Percentiles rank a stretch among this genome's conserved stretches.
phyloP scores from a whole-genome alignment of 2,113 vertebrate genomes.

The Gobio gobio region DNA sequence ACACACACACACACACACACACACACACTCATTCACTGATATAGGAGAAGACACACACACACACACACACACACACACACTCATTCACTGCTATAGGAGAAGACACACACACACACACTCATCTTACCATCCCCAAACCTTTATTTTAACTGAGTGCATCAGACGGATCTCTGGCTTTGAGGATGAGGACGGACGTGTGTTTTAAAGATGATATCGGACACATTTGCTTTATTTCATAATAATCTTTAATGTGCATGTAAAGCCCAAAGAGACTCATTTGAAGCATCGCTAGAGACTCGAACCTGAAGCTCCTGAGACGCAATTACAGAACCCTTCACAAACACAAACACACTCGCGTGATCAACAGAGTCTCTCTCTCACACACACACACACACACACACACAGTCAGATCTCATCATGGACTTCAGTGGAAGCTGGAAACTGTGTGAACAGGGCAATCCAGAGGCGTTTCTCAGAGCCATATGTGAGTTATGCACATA shows the following conservation, averaged over 20 bases:
- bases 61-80: too few species aligned
- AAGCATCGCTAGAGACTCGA: not conserved
- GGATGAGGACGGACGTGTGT: not conserved
- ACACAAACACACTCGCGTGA: not conserved
- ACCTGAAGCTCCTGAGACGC: not conserved
- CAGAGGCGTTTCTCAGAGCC: slow-evolving; percentile 78
- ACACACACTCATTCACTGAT: too few species aligned
- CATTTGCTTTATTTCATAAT: not conserved
- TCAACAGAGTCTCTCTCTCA: too few species aligned
- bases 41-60: too few species aligned
- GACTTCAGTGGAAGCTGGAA: slow-evolving; percentile 84
- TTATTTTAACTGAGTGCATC: too few species aligned
- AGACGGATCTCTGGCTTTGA: not conserved
- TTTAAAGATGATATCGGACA: not conserved
- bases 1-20: too few species aligned
- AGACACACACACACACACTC: too few species aligned
- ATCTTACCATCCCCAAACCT: too few species aligned
- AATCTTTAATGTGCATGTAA: not conserved
- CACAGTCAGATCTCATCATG: slow-evolving; percentile 37
- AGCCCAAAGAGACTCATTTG: not conserved
- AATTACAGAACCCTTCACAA: not conserved
- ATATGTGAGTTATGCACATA: slow-evolving; percentile 71
- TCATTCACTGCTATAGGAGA: too few species aligned
- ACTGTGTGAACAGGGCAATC: slow-evolving; percentile 81
- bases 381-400: too few species aligned